Evolutionary conservation across 2,113 vertebrate genomes (phyloP).

Genomic region (Coptodon bakossiorum): DNA sequence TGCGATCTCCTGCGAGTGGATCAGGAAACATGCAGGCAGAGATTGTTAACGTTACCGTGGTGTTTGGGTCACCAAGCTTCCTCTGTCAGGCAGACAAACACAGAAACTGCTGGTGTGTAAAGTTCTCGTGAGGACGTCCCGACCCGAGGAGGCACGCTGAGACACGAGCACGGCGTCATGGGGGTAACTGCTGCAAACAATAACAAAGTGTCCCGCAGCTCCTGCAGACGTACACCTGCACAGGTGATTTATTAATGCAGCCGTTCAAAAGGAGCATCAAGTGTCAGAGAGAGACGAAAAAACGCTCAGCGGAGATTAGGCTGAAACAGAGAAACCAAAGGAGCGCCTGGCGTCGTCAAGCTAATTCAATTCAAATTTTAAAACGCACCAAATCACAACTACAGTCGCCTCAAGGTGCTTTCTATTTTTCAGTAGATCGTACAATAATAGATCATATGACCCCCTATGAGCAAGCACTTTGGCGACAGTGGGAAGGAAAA

Average conservation of each 20-base stretch:
- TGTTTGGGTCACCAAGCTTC: not conserved
- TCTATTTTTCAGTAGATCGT: not conserved
- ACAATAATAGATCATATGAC: not conserved
- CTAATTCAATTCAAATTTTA: not conserved
- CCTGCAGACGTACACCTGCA: not conserved
- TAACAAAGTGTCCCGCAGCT: not conserved
- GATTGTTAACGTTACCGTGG: not conserved
- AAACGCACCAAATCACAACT: no score
- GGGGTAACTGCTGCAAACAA: not conserved
- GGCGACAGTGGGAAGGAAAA: no score
- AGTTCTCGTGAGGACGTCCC: not conserved
- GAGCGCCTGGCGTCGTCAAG: not conserved
- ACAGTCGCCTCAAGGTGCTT: fast-evolving
- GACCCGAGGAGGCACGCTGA: not conserved
- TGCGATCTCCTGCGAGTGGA: not conserved
- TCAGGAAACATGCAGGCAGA: not conserved
- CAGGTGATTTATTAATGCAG: not conserved
- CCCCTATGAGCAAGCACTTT: not conserved
- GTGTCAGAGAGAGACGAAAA: not conserved
- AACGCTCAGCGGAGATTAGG: fast-evolving
- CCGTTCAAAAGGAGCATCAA: not conserved
- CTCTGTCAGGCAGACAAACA: not conserved
- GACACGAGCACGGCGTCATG: not conserved
- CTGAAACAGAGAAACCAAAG: not conserved
- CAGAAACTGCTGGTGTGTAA: not conserved